Evolutionary conservation across 2,113 vertebrate genomes (phyloP), one percentile per base, ranked within the genome.

Genomic region (Mionectes macconnelli): DNA sequence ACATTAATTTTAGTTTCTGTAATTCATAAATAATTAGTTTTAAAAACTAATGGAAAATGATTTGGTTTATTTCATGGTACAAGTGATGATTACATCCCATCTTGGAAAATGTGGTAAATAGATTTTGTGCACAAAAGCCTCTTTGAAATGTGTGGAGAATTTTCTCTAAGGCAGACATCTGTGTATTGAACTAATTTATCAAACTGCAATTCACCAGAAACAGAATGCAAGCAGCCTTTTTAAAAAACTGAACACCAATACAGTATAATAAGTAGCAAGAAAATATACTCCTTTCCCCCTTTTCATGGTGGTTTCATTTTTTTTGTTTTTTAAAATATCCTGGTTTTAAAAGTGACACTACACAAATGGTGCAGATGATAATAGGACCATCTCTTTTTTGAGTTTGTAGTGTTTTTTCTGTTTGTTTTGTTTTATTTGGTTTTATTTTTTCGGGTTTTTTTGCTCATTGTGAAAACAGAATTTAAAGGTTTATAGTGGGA

Each of bases 151-250:
- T 21, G 80, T 9, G 12, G 6, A 56, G 39, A 86, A 55, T 84
- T 84, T 93, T 89, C 86, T 93, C 75, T 60, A 22, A 85, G 56
- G 53, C 62, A 94, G 69, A 72, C 4, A 35, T 47, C 42, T 67
- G 19, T 67, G 39, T 83, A 93, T 90, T 88, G 83, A 93, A 70
- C 30, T 73, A 76, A 95, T 94, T 92, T 74, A 69, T 90, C 92
- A 96, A 83, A 80, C 9, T 57, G 9, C 10, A 39, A 6, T 94
- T 88, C 9, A 33, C 47, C 63, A 84, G 44, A 53, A 85, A 83
- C 30, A 63, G 23, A 13, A 70, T 64, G 13, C 30, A 66, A 76
- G 8, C 19, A 90, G 10, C 4, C 18, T 83, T 92, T 88, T 39
- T 9, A 67, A 90, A 76, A 70, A 63, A n/a, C 24, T 16, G 37